Evolutionary conservation across 1,140 invertebrate species (phyloP).

Genomic region (Drosophila punjabiensis): DNA sequence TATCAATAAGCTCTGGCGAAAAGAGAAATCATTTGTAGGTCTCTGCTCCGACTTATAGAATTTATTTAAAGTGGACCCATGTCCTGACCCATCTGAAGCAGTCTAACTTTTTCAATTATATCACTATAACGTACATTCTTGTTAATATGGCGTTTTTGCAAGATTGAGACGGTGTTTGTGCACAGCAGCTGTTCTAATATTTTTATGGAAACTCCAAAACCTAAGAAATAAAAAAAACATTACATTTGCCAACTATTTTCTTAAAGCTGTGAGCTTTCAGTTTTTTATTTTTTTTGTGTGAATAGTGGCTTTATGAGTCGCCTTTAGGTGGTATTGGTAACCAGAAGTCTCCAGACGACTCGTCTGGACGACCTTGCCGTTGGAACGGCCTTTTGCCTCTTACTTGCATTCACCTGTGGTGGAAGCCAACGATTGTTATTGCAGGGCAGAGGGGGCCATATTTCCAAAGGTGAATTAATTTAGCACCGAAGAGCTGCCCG

Average conservation of each 20-base stretch:
- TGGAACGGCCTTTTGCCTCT: constrained; percentile 30
- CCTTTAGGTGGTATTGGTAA: constrained; percentile 18
- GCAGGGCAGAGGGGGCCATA: background rate
- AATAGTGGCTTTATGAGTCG: too few relatives aligned
- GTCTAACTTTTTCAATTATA: background rate
- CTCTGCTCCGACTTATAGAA: background rate
- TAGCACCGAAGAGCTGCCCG: constrained; percentile 19
- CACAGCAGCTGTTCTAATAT: constrained; percentile 1
- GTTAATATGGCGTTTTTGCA: background rate
- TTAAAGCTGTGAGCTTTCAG: background rate
- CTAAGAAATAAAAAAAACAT: background rate
- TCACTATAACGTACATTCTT: background rate
- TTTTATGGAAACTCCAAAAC: background rate
- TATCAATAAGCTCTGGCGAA: background rate
- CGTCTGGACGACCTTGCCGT: constrained; percentile 38
- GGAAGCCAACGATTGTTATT: background rate
- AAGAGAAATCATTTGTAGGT: background rate
- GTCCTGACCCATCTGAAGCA: background rate
- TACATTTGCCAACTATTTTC: background rate
- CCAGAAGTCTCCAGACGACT: constrained; percentile 26
- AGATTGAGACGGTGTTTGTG: background rate
- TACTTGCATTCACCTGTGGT: constrained; percentile 27
- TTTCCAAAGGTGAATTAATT: constrained; percentile 5
- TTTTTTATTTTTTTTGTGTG: too few relatives aligned
- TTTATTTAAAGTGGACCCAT: background rate